These are phyloP conservation scores for Luperina testacea DNA, from an alignment of 2,888 invertebrate genomes.

Conservation along the genomic window DNA sequence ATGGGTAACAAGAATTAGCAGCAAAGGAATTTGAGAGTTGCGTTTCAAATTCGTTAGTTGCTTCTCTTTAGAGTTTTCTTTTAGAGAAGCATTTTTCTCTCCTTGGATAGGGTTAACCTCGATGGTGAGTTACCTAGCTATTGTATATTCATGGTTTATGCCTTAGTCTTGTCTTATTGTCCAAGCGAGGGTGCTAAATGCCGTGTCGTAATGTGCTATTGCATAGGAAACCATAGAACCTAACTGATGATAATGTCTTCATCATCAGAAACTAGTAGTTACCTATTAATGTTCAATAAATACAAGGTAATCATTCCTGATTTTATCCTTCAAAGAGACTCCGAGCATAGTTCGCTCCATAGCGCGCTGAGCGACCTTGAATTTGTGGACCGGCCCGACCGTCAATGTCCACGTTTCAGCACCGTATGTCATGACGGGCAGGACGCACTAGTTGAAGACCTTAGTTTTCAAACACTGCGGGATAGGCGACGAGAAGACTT, in stretches of 20 bases:
- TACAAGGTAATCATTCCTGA: background rate
- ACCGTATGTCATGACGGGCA: too few relatives aligned
- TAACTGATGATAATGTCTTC: background rate
- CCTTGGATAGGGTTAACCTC: background rate
- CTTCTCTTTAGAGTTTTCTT: background rate
- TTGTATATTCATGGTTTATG: background rate
- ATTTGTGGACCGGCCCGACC: too few relatives aligned
- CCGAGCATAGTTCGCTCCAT: too few relatives aligned
- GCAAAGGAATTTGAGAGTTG: constrained; percentile 10
- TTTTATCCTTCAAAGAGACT: too few relatives aligned
- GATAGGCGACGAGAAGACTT: too few relatives aligned
- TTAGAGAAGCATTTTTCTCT: background rate
- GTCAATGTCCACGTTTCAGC: too few relatives aligned
- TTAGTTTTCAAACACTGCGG: too few relatives aligned
- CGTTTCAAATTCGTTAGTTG: background rate
- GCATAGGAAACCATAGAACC: background rate
- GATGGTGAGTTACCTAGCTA: background rate
- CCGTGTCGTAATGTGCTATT: background rate
- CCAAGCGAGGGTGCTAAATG: background rate
- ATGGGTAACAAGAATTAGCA: constrained; percentile 10
- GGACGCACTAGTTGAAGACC: too few relatives aligned
- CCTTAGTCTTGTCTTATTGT: background rate
- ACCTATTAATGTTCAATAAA: background rate
- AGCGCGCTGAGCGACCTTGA: too few relatives aligned
- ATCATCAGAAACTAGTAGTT: background rate